phyloP scores from a whole-genome alignment of 2,888 invertebrate species.

The Athripsodes cinereus region DNA sequence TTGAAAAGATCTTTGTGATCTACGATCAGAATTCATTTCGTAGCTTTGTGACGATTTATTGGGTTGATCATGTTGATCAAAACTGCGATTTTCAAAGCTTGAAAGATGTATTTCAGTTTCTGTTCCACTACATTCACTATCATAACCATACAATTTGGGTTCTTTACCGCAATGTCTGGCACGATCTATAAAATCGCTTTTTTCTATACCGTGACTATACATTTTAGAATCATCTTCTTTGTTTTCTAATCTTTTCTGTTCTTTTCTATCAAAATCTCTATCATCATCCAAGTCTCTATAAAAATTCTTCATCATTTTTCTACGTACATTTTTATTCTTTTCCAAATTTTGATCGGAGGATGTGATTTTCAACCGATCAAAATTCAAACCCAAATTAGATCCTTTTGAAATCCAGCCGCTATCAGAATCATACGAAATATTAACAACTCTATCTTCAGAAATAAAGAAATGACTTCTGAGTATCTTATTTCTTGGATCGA shows the following conservation, averaged over 20 bases:
- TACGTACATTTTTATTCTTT: not conserved
- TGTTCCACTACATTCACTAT: constrained; percentile 47
- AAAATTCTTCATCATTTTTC: not conserved
- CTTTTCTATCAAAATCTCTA: not conserved
- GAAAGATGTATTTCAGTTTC: constrained; percentile 48
- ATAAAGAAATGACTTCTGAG: constrained; percentile 40
- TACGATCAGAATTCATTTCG: too few species aligned
- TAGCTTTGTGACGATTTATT: too few species aligned
- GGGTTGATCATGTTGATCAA: not conserved
- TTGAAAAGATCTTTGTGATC: too few species aligned
- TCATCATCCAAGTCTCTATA: not conserved
- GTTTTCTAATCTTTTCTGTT: not conserved
- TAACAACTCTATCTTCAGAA: constrained; percentile 40
- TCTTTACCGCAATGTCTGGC: constrained; percentile 16
- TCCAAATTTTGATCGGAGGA: not conserved
- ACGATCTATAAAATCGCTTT: too few species aligned
- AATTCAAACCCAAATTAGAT: constrained; percentile 23
- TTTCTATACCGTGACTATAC: not conserved
- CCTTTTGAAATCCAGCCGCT: constrained; percentile 40
- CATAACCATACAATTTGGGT: constrained; percentile 43
- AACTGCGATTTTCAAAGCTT: constrained; percentile 35
- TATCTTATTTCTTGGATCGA: constrained; percentile 37
- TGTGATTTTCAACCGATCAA: constrained; percentile 19
- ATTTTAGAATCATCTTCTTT: not conserved
- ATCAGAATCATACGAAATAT: constrained; percentile 43